Conservation (phyloP, 2,113 vertebrate species). For the Apaloderma vittatum region DNA sequence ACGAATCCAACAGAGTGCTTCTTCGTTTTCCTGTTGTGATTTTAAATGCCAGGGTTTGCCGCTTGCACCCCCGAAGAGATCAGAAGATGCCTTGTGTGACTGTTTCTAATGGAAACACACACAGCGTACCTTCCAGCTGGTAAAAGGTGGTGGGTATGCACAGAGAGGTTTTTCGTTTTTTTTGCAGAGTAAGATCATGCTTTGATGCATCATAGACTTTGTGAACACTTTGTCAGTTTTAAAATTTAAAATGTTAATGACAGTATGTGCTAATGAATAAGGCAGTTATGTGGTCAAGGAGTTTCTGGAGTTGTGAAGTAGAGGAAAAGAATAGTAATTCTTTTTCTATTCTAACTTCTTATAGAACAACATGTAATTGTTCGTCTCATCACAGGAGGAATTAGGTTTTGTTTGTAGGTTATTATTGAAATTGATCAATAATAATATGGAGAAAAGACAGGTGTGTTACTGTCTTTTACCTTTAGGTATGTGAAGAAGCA, state of each 20-base stretch:
- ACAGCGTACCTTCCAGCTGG: neutral
- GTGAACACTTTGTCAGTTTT: neutral
- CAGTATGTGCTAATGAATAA: neutral
- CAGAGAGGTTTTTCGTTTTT: neutral
- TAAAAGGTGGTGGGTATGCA: neutral
- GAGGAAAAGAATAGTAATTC: neutral
- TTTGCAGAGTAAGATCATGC: neutral
- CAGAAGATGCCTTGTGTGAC: neutral
- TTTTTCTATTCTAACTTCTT: neutral
- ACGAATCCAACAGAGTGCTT: neutral
- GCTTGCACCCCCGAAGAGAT: neutral
- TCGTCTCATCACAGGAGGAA: neutral
- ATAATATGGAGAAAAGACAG: neutral
- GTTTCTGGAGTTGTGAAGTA: neutral
- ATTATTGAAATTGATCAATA: neutral
- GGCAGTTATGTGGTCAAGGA: neutral
- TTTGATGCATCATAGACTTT: neutral
- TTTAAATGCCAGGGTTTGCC: neutral
- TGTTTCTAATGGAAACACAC: neutral
- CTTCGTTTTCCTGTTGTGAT: neutral
- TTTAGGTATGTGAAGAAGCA: constrained; percentile 96
- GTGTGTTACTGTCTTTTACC: neutral
- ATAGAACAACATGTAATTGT: neutral
- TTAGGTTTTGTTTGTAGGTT: neutral
- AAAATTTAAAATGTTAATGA: neutral